Evolutionary conservation across 2,113 vertebrate species (phyloP), one percentile per base, ranked within the genome.

Genomic region (Phaethon lepturus): DNA sequence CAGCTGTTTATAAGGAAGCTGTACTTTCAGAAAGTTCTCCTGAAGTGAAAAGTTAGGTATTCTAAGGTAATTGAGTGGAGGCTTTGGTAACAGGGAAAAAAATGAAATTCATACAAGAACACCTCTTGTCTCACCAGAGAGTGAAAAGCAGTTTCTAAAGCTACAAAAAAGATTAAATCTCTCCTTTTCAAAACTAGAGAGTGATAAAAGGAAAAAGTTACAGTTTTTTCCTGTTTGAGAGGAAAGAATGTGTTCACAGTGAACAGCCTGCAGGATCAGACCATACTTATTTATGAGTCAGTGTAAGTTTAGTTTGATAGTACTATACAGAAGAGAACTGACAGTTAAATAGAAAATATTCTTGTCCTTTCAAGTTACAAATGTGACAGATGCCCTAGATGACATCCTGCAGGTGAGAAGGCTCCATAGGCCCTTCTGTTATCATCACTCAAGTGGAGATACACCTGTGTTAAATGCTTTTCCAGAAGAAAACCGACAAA

Each of bases 101-200:
- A 82, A 69, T 45, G 16, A 44, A 63, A 59, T 88, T 74, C 29
- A 49, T 64, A 74, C 40, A 90, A 47, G 50, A 73, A 69, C 50
- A 77, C 52, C 25, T 69, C 58, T 77, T 77, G 25, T 87, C 55
- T 77, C 44, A 55, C 40, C 40, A 44, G 29, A 80, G 81, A 49
- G 35, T 86, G 71, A 90, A 90, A 86, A 95, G 72, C 60, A 93
- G 44, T 68, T 83, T 78, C 72, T 72, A 79, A 91, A 79, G 64
- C 25, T 63, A 62, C 17, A 77, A 67, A 77, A 82, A 86, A 56
- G 9, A 69, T 84, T 58, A 77, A 67, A 77, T 62, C 4, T 76
- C 64, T 77, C 52, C 62, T 82, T 93, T 86, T 90, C 59, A 93
- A 74, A 85, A 93, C 9, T 20, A 45, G 28, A 66, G 11, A 56